Conservation (phyloP, 2,113 vertebrate species). For the Procavia capensis region DNA sequence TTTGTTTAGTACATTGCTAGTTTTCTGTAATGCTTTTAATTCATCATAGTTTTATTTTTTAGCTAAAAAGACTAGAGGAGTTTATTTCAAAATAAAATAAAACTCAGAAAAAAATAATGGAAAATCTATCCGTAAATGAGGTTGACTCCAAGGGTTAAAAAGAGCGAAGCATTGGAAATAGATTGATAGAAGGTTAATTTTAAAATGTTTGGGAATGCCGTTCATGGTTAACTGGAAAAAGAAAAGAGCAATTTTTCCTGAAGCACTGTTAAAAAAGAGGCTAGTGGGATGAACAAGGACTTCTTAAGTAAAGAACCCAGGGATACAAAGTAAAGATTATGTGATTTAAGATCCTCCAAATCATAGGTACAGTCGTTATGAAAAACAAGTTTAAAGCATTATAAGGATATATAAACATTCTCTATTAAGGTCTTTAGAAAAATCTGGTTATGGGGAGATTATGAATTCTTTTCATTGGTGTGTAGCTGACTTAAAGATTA, state of each 20-base stretch:
- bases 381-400: slow-evolving; percentile 21
- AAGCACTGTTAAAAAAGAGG: neutral
- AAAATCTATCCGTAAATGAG: neutral
- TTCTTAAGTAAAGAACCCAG: neutral
- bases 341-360: neutral
- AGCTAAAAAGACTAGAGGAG: neutral
- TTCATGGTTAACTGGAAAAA: slow-evolving; percentile 15
- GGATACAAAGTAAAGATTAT: neutral
- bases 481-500: slow-evolving; percentile 33
- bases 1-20: neutral
- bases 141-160: neutral
- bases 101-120: neutral
- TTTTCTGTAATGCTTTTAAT: neutral
- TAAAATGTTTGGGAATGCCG: neutral
- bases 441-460: neutral
- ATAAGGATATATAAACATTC: slow-evolving; percentile 7
- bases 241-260: neutral
- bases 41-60: slow-evolving; percentile 3
- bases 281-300: neutral
- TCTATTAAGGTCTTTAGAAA: slow-evolving; percentile 44
- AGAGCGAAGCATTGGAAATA: neutral
- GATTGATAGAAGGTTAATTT: neutral
- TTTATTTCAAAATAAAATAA: neutral
- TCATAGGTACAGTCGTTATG: slow-evolving; percentile 13
- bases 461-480: neutral